These are phyloP conservation scores for Drosophila recens DNA, from an alignment of 2,888 invertebrate genomes.

Conservation along the genomic window DNA sequence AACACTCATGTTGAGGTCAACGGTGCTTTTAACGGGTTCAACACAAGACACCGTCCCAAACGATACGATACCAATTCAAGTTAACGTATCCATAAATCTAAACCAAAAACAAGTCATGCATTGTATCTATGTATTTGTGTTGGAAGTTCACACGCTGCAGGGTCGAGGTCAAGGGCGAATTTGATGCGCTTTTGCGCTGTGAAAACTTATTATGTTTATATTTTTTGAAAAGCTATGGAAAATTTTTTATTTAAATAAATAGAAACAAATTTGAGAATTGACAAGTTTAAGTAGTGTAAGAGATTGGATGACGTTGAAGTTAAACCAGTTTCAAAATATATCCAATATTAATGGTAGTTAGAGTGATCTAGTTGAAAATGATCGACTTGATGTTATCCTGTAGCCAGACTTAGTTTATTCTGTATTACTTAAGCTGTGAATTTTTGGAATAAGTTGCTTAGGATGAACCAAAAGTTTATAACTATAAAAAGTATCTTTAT, in stretches of 20 bases:
- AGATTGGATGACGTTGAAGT: neutral
- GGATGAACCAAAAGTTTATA: too few relatives aligned
- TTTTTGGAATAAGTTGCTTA: too few relatives aligned
- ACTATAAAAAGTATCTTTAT: too few relatives aligned
- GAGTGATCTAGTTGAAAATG: neutral
- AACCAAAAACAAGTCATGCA: conserved; percentile 25
- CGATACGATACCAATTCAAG: conserved; percentile 5
- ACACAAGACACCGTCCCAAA: conserved; percentile 7
- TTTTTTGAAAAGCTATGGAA: conserved; percentile 15
- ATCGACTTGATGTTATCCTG: neutral
- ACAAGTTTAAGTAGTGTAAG: neutral
- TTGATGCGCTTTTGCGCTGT: conserved; percentile 24
- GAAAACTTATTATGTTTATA: conserved; percentile 32
- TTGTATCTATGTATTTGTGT: conserved; percentile 8
- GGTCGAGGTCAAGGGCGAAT: conserved; percentile 62
- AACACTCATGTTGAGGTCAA: conserved; percentile 71
- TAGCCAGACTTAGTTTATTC: neutral
- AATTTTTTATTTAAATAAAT: conserved; percentile 4
- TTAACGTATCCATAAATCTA: conserved; percentile 10
- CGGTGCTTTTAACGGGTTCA: conserved; percentile 75
- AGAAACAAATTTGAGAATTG: conserved; percentile 16
- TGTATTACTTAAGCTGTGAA: too few relatives aligned
- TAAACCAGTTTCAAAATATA: neutral
- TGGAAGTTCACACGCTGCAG: conserved; percentile 62
- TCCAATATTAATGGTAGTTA: neutral